Evolutionary conservation across 2,888 invertebrate species (phyloP), one percentile per base, ranked within the genome.

Genomic region (Antheraea assamensis): DNA sequence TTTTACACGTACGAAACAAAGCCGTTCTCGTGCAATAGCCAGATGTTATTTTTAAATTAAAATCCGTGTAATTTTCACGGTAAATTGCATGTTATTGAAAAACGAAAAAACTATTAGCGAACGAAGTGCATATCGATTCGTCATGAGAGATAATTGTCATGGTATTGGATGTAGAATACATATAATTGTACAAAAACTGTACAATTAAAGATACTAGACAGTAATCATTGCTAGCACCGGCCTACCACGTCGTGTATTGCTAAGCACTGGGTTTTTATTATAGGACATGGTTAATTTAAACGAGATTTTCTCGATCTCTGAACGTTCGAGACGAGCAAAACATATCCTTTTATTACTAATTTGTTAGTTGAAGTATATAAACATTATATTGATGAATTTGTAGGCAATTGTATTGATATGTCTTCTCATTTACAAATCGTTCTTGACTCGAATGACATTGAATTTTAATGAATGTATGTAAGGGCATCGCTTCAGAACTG

Each of bases 1-100:
- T 83, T 84, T 81, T 86, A 85, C 87, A 87, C 84, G 87, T 89
- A 82, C 77, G 76, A 82, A 87, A 87, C 86, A 83, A 82, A 84
- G 79, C 78, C 58, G 42, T 24, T 84, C 80, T 83, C 78, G 83
- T 77, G 78, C 82, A 81, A 81, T 81, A 81, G 80, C 72, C 77
- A 72, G 35, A 68, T 68, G 42, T 42, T 61, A 58, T 73, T 70
- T 70, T 55, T 73, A 76, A 79, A 79, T 77, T 76, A 74, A 66
- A 68, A 70, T 47, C 73, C 74, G 73, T 78, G 74, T 73, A 74
- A 76, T 76, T 76, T 74, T 72, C 73, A 72, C 74, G 75, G 55
- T 70, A 49, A 64, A 73, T 73, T 71, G 52, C 31, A 27, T 70
- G 61, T 72, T 72, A 68, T 72, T 70, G 55, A 58, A 73, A 70